Evolutionary conservation across 1,140 invertebrate genomes (phyloP), one percentile per base, ranked within the genome.

Genomic region (Macrotrachela quadricornifera): DNA sequence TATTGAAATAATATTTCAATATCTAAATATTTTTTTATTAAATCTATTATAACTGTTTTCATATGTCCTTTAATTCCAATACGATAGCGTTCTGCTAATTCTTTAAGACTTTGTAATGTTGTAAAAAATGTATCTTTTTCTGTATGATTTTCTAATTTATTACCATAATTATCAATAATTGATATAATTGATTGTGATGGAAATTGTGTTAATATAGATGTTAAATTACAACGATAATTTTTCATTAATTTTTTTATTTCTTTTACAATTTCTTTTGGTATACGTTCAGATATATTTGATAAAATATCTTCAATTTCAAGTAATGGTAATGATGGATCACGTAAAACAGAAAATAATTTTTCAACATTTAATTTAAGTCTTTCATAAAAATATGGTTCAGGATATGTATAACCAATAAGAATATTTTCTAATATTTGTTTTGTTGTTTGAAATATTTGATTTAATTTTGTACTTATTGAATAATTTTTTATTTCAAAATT

Each of bases 71-170:
- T 75, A 48, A 92, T 92, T 16, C 91, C 91, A 63, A 88, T 92
- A 15, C 90, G 76, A 67, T 96, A 96, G 13, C 72, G 76, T 65
- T 95, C 87, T 14, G 94, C 87, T 21, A 95, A 67, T 59, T 92
- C 82, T 0, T 94, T 85, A 57, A 96, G 83, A 1, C 83, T 83
- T 67, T 95, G 86, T 0, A 88, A 94, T 43, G 85, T 90, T 62
- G 92, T 74, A 69, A 95, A 94, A 76, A 95, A 96, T 0, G 84
- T 83, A 63, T 95, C 90, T 18, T 87, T 74, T 59, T 96, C 90
- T 0, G 83, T 64, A n/a, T 85, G 75, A 64, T 87, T 90, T 49
- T 82, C 82, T 30, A 50, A 18, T 40, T 16, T 14, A 40, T 1
- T 18, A 10, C 66, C 65, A 60, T 70, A 62, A 30, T 69, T 73